These are phyloP conservation scores for Eubasilissa regina DNA, from an alignment of 1,140 invertebrate species.

Conservation along the genomic window DNA sequence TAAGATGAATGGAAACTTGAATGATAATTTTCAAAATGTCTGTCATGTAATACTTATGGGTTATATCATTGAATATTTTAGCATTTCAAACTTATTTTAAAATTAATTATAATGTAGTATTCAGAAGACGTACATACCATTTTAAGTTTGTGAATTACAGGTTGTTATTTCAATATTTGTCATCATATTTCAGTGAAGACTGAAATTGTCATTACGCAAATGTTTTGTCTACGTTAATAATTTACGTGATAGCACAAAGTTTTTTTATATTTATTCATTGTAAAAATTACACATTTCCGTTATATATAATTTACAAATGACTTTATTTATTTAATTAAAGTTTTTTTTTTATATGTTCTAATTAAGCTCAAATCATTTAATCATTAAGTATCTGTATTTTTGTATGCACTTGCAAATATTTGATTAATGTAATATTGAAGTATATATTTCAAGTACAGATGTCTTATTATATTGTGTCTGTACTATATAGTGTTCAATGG, in stretches of 20 bases:
- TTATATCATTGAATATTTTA: background rate
- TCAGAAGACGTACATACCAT: no score
- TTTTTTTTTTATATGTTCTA: constrained; percentile 10
- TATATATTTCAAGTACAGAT: constrained; percentile 25
- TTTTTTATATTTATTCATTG: no score
- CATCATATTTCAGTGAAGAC: no score
- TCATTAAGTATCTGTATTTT: constrained; percentile 32
- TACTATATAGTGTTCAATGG: background rate
- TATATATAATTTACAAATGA: background rate
- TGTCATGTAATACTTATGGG: background rate
- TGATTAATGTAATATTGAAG: constrained; percentile 14
- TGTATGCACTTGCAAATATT: constrained; percentile 42
- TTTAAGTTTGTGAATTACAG: no score
- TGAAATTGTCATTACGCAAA: no score
- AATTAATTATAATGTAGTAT: no score
- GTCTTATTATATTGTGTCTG: background rate
- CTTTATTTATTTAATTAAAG: constrained; percentile 13
- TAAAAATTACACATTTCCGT: no score
- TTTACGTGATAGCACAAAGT: no score
- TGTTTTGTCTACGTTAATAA: no score
- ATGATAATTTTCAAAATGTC: background rate
- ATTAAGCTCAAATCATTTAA: constrained; percentile 34
- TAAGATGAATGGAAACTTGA: background rate
- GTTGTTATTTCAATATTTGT: no score
- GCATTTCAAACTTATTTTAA: no score